A percentile compares a stretch with the other conserved stretches of the same genome.
Evolutionary conservation across 2,888 invertebrate species (phyloP).

Genomic region (Linnaemya vulpina): DNA sequence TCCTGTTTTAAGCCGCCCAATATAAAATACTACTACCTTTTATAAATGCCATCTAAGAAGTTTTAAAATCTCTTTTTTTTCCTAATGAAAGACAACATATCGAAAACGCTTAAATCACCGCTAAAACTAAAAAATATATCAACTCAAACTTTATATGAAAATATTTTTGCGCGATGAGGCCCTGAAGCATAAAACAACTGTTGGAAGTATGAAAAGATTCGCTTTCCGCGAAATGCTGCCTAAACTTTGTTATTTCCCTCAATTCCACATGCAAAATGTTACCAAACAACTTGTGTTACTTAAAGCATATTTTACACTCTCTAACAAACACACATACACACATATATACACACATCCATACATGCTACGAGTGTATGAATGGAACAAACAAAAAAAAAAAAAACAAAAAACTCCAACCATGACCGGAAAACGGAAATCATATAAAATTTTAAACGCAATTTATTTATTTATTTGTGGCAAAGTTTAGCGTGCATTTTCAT

Average conservation of each 20-base stretch:
- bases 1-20: too few relatives aligned
- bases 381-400: too few relatives aligned
- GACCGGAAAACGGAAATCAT: constrained; percentile 71
- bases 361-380: too few relatives aligned
- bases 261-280: constrained; percentile 3
- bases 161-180: neutral
- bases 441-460: constrained; percentile 71
- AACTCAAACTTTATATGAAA: neutral
- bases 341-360: too few relatives aligned
- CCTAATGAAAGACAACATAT: too few relatives aligned
- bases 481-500: constrained; percentile 64
- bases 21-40: too few relatives aligned
- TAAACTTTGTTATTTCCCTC: constrained; percentile 31
- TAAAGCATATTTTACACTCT: constrained; percentile 46
- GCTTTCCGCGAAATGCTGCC: neutral
- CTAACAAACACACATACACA: constrained; percentile 3
- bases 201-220: constrained; percentile 13
- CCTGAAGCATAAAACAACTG: constrained; percentile 21
- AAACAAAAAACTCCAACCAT: constrained; percentile 55
- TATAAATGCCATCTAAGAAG: too few relatives aligned
- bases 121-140: neutral
- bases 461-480: constrained; percentile 70
- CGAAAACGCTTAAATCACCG: neutral
- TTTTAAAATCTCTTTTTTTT: too few relatives aligned
- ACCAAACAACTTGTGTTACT: constrained; percentile 19